Conservation (phyloP, 2,113 vertebrate genomes). For the Kryptolebias marmoratus region DNA sequence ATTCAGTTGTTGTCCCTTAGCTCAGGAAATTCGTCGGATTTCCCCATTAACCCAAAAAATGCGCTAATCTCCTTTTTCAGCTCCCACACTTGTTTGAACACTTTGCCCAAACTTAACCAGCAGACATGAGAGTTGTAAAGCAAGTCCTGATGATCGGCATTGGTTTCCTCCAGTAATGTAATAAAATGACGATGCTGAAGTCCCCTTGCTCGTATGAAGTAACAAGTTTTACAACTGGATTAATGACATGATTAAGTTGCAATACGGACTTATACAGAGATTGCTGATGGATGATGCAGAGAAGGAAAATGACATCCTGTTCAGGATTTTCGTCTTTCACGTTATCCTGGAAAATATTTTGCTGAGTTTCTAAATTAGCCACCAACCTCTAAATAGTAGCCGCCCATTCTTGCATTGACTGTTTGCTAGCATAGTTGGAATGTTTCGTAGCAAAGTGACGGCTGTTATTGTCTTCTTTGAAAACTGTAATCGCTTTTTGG, state of each 20-base stretch:
- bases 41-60: too few relatives aligned
- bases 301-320: not conserved
- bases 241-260: not conserved
- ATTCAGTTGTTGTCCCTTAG: not conserved
- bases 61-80: not conserved
- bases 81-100: not conserved
- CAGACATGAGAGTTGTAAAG: not conserved
- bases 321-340: too few relatives aligned
- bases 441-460: too few relatives aligned
- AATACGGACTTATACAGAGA: not conserved
- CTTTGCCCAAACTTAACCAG: slow-evolving; percentile 5
- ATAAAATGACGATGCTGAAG: not conserved
- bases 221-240: not conserved
- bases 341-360: too few relatives aligned
- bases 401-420: too few relatives aligned
- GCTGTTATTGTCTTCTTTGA: too few relatives aligned
- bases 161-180: not conserved
- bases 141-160: not conserved
- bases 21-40: slow-evolving; percentile 23
- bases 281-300: not conserved
- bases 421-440: too few relatives aligned
- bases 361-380: too few relatives aligned
- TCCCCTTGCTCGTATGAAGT: not conserved
- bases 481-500: too few relatives aligned
- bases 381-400: too few relatives aligned